Evolutionary conservation across 1,140 invertebrate species (phyloP).

Genomic region (Eueides isabella): DNA sequence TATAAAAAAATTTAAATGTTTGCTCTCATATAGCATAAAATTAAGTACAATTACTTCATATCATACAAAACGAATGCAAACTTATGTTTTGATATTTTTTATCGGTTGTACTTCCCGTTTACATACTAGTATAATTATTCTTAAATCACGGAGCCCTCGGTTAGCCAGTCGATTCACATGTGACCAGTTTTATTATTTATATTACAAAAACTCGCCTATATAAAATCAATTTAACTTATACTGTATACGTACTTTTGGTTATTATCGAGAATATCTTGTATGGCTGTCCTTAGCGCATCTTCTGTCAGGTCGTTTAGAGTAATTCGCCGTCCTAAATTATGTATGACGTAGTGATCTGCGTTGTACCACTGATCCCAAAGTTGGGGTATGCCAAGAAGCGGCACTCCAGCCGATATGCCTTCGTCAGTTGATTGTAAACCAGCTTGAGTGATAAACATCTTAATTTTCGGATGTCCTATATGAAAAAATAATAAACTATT

Average conservation of each 20-base stretch:
- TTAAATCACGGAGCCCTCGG: too few species aligned
- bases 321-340: slow-evolving; percentile 25
- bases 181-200: too few species aligned
- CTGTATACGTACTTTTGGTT: slow-evolving; percentile 1
- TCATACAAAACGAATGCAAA: too few species aligned
- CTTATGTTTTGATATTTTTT: too few species aligned
- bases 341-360: slow-evolving; percentile 25
- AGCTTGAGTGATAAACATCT: slow-evolving; percentile 2
- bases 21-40: too few species aligned
- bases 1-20: too few species aligned
- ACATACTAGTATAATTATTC: too few species aligned
- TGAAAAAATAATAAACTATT: background rate
- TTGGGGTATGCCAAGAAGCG: slow-evolving; percentile 44
- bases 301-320: slow-evolving; percentile 59
- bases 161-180: too few species aligned
- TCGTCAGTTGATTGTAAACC: slow-evolving; percentile 1
- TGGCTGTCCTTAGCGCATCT: slow-evolving; percentile 62
- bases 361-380: slow-evolving; percentile 45
- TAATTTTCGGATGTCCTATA: background rate
- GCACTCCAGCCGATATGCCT: background rate
- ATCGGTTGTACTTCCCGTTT: too few species aligned
- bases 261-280: slow-evolving; percentile 24
- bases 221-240: too few species aligned
- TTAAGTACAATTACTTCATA: too few species aligned
- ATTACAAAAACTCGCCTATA: too few species aligned